Evolutionary conservation across 2,888 invertebrate species (phyloP), one percentile per base, ranked within the genome.

Genomic region (Halocaridina rubra): DNA sequence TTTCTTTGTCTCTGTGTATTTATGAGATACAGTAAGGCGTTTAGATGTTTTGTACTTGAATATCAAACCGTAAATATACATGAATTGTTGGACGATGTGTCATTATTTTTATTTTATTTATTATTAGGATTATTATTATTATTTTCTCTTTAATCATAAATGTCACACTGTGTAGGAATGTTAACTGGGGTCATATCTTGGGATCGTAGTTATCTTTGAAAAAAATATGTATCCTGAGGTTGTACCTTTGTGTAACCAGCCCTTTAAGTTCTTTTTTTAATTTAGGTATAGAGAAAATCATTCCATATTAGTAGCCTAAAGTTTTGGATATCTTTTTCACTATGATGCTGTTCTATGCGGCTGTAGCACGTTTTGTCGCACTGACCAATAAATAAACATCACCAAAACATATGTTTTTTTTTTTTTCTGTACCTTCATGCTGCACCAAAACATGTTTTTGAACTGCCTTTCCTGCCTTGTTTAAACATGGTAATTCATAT

Each of bases 251-350:
- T 53, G n/a, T 30, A 72, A 24, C 32, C 30, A 59, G n/a, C 27
- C 30, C 39, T 64, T 30, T 59, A 33, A 27, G 57, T 59, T 77
- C 33, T 78, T 32, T 75, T 24, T 77, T 76, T 72, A 78, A 77
- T 59, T 64, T 79, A 74, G 74, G 74, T 33, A 61, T 74, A 74
- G 74, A 82, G 82, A 53, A 77, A 71, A 84, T 84, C 82, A 84
- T 84, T 84, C 82, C 82, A 84, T 84, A 84, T 77, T 78, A 84
- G 77, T 82, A 84, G 71, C 82, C 77, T 71, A 71, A 71, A 57
- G 78, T 71, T 84, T 84, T 78, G 71, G 82, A 84, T 72, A 39
- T 78, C 77, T 77, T 82, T 84, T 84, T 78, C 82, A 84, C 82
- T 33, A 78, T 64, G 77, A 72, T 61, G 78, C 78, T 84, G 82